Base-by-base conservation (phyloP, 53 echinoderm and acorn worm species). In the Zoroaster sp. region DNA sequence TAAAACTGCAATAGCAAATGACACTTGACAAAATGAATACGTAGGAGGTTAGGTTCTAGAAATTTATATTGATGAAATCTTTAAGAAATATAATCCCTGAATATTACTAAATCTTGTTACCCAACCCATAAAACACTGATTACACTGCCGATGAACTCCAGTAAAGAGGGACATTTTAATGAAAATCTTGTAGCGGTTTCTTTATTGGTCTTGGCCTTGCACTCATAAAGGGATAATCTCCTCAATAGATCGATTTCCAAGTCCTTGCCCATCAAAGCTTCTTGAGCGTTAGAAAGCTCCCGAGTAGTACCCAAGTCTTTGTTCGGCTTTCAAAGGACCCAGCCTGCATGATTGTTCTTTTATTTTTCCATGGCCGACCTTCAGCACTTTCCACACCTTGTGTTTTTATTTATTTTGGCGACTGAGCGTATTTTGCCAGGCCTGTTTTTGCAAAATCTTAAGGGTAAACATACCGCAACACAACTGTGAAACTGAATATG, bases 401-500 rank as follows among this genome's bases (percentile, higher is more conserved):
- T 28, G 30, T 59, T 59, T 28, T 59, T 59, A 28, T 59, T 59
- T 59, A 59, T 59, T 59, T 28, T 59, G 63, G 63, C 63, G 63
- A 25, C 63, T 59, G 63, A 59, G 63, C 28, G 63, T 59, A 59
- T 59, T 59, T 59, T 59, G 23, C 63, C 28, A 25, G 63, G 63
- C 63, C 63, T 59, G 3, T 28, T 59, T 81, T 45, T 34, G 23
- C 40, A 15, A 69, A 85, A 85, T 85, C 71, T 70, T 28, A 28
- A 49, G 14, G n/a, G 85, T 47, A 85, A 85, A 85, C 71, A 85
- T 49, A 53, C 85, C 85, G 70, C 21, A 9, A 28, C 11, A 25
- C 23, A 8, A 55, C 5, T 25, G 63, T 59, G 28, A 8, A n/a
- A n/a, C n/a, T n/a, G n/a, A n/a, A n/a, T n/a, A n/a, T n/a, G n/a